These are phyloP conservation scores for Colletes latitarsis DNA, from an alignment of 1,140 invertebrate genomes.

Conservation along the genomic window DNA sequence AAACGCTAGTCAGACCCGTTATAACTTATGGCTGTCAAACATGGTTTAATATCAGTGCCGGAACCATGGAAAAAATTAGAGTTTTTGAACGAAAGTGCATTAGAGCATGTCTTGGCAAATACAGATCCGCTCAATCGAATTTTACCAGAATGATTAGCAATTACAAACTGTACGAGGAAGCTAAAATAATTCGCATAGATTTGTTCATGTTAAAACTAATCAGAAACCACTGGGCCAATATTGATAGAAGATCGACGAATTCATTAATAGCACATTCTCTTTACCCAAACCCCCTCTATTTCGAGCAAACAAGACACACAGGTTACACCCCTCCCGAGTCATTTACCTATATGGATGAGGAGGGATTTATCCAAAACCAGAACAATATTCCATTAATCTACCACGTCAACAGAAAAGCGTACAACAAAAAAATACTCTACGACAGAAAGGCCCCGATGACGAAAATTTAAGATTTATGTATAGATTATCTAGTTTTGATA, in stretches of 20 bases:
- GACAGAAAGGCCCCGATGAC: too few relatives aligned
- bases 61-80: slow-evolving; percentile 37
- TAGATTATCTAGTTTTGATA: too few relatives aligned
- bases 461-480: too few relatives aligned
- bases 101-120: slow-evolving; percentile 25
- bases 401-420: too few relatives aligned
- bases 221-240: not conserved
- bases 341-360: slow-evolving; percentile 3
- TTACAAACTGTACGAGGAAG: not conserved
- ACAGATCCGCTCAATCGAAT: slow-evolving; percentile 28
- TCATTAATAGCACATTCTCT: not conserved
- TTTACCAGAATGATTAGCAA: not conserved
- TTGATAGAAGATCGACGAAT: not conserved
- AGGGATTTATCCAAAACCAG: too few relatives aligned
- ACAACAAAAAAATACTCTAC: too few relatives aligned
- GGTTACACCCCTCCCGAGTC: slow-evolving; percentile 13
- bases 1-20: slow-evolving; percentile 31
- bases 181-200: not conserved
- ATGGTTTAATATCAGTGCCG: slow-evolving; percentile 46
- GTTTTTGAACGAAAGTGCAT: slow-evolving; percentile 59
- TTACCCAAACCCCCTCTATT: too few relatives aligned
- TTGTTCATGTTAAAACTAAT: not conserved
- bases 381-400: too few relatives aligned
- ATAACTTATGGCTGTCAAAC: slow-evolving; percentile 43
- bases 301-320: too few relatives aligned